phyloP scores from a whole-genome alignment of 2,797 vertebrate genomes.

The Sternotherus odoratus region DNA sequence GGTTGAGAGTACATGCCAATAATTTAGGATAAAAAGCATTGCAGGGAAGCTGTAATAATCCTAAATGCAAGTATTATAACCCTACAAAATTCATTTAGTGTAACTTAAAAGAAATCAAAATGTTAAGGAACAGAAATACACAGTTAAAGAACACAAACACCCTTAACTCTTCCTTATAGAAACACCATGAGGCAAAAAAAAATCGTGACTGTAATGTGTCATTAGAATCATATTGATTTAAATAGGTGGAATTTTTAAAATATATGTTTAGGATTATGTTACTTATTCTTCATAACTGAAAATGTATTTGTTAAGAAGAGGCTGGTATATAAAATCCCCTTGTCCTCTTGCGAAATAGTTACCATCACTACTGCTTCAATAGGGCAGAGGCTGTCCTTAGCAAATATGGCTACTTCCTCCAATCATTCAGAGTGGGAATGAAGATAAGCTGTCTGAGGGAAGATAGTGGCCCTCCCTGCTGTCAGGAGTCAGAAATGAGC shows the following conservation, averaged over 20 bases:
- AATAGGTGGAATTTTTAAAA: neutral
- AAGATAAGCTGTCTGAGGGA: neutral
- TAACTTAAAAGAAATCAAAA: neutral
- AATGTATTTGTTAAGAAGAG: neutral
- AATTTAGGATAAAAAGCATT: neutral
- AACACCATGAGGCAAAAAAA: neutral
- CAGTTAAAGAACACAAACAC: neutral
- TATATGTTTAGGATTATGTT: neutral
- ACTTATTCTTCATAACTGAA: neutral
- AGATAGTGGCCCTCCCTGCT: neutral
- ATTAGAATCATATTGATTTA: neutral
- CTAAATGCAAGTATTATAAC: neutral
- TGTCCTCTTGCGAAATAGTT: neutral
- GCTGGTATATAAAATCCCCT: neutral
- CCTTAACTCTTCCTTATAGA: neutral
- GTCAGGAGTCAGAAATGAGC: neutral
- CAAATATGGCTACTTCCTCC: neutral
- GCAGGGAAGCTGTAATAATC: neutral
- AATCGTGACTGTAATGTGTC: neutral
- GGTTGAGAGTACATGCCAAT: neutral
- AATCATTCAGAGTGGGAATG: neutral
- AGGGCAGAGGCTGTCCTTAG: neutral
- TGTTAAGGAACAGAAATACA: neutral
- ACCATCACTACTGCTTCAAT: rapidly evolving
- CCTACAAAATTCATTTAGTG: neutral